phyloP scores from a whole-genome alignment of 1,140 invertebrate genomes.

The Tyrophagus putrescentiae region DNA sequence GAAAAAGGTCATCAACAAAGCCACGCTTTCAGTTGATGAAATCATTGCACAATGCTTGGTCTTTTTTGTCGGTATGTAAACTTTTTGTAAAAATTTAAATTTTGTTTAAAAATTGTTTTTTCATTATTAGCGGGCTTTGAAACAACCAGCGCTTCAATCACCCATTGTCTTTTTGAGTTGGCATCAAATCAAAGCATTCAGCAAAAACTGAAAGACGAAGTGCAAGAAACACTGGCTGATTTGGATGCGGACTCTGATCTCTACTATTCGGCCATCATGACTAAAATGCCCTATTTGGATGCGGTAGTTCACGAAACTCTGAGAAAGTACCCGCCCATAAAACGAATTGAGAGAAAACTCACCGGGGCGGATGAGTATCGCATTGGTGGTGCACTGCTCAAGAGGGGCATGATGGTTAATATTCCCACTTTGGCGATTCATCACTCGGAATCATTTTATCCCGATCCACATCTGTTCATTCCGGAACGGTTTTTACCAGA shows the following conservation, averaged over 20 bases:
- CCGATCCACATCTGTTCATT: neutral
- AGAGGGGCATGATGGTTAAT: neutral
- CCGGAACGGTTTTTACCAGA: neutral
- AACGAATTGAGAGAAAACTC: neutral
- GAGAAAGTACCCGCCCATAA: neutral
- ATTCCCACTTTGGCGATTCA: neutral
- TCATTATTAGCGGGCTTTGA: slow-evolving; percentile 38
- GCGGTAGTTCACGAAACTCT: slow-evolving; percentile 19
- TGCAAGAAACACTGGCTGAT: slow-evolving; percentile 24
- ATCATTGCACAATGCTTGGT: slow-evolving; percentile 36
- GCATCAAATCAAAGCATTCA: slow-evolving; percentile 32
- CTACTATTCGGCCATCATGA: slow-evolving; percentile 2
- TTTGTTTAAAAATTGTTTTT: too few species aligned
- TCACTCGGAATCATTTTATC: neutral
- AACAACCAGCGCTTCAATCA: slow-evolving; percentile 37
- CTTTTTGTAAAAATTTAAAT: too few species aligned
- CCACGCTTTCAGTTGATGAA: slow-evolving; percentile 21
- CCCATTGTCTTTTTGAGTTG: slow-evolving; percentile 28
- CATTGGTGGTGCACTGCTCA: neutral
- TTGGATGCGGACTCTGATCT: neutral
- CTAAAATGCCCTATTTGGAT: slow-evolving; percentile 30
- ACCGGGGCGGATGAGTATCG: neutral
- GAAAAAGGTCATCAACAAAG: neutral
- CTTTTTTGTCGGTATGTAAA: too few species aligned
- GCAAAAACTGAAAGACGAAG: slow-evolving; percentile 34